phyloP scores from a whole-genome alignment of 2,888 invertebrate species.

The Drosophila tanythrix region DNA sequence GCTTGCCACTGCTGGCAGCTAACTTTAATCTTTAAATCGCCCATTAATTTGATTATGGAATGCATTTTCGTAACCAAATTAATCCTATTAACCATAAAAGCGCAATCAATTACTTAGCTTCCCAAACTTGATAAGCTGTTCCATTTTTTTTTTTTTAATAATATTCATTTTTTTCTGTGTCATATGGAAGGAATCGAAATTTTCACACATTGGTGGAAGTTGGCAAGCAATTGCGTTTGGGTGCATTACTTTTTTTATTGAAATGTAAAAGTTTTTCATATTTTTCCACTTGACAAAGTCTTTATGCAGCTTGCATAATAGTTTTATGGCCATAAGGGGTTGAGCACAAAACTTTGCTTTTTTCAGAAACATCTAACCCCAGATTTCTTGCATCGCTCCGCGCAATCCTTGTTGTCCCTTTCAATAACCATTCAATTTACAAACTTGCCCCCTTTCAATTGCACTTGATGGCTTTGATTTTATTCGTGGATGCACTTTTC shows the following conservation, averaged over 20 bases:
- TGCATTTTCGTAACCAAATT: conserved; percentile 66
- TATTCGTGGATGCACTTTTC: conserved; percentile 81
- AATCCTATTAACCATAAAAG: conserved; percentile 7
- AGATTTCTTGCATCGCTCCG: background rate
- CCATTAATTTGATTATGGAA: conserved; percentile 69
- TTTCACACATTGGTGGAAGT: conserved; percentile 54
- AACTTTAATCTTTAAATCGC: conserved; percentile 73
- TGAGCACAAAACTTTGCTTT: conserved; percentile 66
- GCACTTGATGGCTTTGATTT: conserved; percentile 81
- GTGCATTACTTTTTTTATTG: conserved; percentile 62
- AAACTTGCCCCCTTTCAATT: conserved; percentile 56
- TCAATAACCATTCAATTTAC: conserved; percentile 80
- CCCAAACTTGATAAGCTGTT: background rate
- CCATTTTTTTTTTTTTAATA: background rate
- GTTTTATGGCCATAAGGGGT: conserved; percentile 71
- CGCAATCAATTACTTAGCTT: conserved; percentile 58
- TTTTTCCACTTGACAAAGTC: conserved; percentile 82
- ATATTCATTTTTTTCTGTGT: background rate
- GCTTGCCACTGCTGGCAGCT: conserved; percentile 27
- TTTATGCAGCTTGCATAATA: conserved; percentile 78
- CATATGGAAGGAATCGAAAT: conserved; percentile 40
- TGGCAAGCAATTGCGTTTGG: conserved; percentile 59
- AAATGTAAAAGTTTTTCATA: conserved; percentile 79
- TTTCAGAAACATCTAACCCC: conserved; percentile 15
- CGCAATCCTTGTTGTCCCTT: conserved; percentile 30